These are phyloP conservation scores for Drosophila auraria DNA, from an alignment of 1,140 invertebrate genomes.

Conservation along the genomic window DNA sequence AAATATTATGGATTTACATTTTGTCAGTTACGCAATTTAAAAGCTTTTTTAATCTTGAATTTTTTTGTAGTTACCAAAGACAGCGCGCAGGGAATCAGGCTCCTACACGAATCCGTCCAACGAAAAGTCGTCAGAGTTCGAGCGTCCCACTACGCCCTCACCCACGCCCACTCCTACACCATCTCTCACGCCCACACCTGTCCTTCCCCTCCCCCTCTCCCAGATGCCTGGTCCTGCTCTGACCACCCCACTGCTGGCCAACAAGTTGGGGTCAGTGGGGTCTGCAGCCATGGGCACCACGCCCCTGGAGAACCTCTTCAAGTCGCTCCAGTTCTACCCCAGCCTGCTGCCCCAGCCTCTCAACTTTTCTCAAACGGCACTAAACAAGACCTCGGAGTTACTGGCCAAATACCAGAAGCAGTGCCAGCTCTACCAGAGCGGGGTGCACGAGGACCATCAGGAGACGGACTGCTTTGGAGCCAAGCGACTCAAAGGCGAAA, in stretches of 20 bases:
- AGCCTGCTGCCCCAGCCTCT: constrained; percentile 79
- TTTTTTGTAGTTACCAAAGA: constrained; percentile 56
- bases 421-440: constrained; percentile 77
- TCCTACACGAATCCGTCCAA: constrained; percentile 45
- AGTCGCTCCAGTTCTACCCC: constrained; percentile 83
- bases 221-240: constrained; percentile 55
- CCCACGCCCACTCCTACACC: constrained; percentile 53
- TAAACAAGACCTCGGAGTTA: constrained; percentile 80
- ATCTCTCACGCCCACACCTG: constrained; percentile 50
- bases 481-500: constrained; percentile 60
- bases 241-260: constrained; percentile 56
- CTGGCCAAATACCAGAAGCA: constrained; percentile 84
- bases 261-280: constrained; percentile 61
- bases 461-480: constrained; percentile 51
- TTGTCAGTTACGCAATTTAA: not conserved
- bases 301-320: constrained; percentile 81
- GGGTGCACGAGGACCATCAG: constrained; percentile 57
- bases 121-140: constrained; percentile 58
- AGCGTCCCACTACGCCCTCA: constrained; percentile 55
- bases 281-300: constrained; percentile 40
- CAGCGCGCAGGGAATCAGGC: constrained; percentile 24
- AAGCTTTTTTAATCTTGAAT: not conserved
- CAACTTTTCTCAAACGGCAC: constrained; percentile 82
- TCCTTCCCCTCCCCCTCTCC: constrained; percentile 43
- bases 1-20: no score